Conservation (phyloP, 92 coral and sea anemone genomes). For the Scolanthus callimorphus region DNA sequence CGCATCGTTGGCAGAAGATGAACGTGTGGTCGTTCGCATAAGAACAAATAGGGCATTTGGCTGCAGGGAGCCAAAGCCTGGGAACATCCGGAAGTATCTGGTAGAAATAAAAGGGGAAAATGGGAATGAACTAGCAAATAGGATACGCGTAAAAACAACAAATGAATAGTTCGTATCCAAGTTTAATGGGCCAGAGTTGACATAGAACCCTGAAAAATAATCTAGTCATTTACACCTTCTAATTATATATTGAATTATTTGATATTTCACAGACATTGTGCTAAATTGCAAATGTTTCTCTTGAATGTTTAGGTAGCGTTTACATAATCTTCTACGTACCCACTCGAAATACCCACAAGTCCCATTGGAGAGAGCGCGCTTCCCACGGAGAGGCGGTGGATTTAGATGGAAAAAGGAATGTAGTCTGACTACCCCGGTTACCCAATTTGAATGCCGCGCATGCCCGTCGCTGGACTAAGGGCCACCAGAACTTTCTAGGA, state of each 20-base stretch:
- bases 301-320: background rate
- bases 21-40: background rate
- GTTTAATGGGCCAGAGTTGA: too few species aligned
- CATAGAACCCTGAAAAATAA: too few species aligned
- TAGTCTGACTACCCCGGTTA: background rate
- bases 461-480: background rate
- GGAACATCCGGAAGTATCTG: background rate
- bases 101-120: too few species aligned
- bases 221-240: too few species aligned
- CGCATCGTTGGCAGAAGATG: background rate
- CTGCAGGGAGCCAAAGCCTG: constrained; percentile 1
- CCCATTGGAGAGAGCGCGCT: background rate
- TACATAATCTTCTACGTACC: background rate
- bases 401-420: background rate
- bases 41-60: background rate
- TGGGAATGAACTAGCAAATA: background rate
- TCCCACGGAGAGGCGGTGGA: background rate
- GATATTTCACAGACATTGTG: background rate
- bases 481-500: background rate
- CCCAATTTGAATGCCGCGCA: background rate
- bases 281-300: background rate
- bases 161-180: background rate
- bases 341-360: background rate
- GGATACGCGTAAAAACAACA: background rate
- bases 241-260: background rate